A percentile compares a stretch with the other conserved stretches of the same genome.
These are phyloP conservation scores for Corythornis cristatus DNA, from an alignment of 2,113 vertebrate genomes.

Conservation along the genomic window DNA sequence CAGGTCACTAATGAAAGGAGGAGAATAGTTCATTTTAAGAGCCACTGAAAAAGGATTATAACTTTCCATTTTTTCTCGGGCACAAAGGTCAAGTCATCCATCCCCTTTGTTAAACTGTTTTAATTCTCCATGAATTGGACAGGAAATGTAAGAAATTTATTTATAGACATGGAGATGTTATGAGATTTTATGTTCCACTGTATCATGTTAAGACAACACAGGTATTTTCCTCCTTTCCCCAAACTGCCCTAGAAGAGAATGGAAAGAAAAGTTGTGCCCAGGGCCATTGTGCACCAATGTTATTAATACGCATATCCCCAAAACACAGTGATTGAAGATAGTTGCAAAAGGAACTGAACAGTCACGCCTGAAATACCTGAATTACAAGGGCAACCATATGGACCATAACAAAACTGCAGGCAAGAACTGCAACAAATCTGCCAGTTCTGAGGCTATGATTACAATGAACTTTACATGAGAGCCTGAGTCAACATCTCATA, in stretches of 20 bases:
- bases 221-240: not conserved
- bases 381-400: not conserved
- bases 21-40: conserved; percentile 37
- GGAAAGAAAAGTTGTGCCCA: not conserved
- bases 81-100: conserved; percentile 20
- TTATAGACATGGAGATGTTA: not conserved
- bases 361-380: not conserved
- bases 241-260: not conserved
- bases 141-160: not conserved
- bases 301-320: not conserved
- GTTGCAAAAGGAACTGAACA: not conserved
- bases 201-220: not conserved
- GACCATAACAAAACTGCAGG: not conserved
- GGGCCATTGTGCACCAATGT: not conserved
- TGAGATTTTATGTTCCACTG: not conserved
- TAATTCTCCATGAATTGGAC: conserved; percentile 13
- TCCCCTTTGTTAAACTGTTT: conserved; percentile 3
- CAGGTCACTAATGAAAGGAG: conserved; percentile 19
- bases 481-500: not conserved
- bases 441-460: not conserved
- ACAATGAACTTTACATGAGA: not conserved
- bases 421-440: not conserved
- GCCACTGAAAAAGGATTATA: conserved; percentile 1
- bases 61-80: not conserved
- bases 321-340: not conserved